Percentiles rank a stretch among this genome's conserved stretches.
phyloP scores from a whole-genome alignment of 2,113 vertebrate species.

The Pteropus alecto region DNA sequence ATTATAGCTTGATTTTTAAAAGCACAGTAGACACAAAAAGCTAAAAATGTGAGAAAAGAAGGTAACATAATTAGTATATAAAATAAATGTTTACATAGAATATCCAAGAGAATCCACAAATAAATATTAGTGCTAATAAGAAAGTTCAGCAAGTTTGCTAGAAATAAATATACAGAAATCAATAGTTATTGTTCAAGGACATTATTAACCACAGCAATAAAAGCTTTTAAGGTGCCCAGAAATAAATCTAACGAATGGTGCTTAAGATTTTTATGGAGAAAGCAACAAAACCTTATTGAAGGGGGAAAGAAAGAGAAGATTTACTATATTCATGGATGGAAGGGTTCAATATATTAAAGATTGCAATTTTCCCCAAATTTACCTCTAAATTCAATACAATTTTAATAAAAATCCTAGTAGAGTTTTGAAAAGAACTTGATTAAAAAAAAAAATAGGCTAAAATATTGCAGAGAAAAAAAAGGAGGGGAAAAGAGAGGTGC shows the following conservation, averaged over 20 bases:
- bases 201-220: conserved; percentile 51
- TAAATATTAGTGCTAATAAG: conserved; percentile 49
- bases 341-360: conserved; percentile 12
- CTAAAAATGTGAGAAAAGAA: neutral
- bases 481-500: neutral
- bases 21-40: neutral
- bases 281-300: conserved; percentile 53
- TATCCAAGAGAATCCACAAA: conserved; percentile 24
- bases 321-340: conserved; percentile 25
- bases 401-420: conserved; percentile 22
- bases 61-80: neutral
- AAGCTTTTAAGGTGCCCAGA: conserved; percentile 56
- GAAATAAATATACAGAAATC: conserved; percentile 69
- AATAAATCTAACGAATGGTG: conserved; percentile 66
- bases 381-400: conserved; percentile 20
- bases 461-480: neutral
- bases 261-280: conserved; percentile 49
- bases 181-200: conserved; percentile 64
- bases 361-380: neutral
- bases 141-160: conserved; percentile 39
- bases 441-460: neutral
- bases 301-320: neutral
- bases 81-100: neutral
- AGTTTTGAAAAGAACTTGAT: conserved; percentile 1
- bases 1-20: neutral